Evolutionary conservation across 2,113 vertebrate genomes (phyloP).

Genomic region (Phainopepla nitens): DNA sequence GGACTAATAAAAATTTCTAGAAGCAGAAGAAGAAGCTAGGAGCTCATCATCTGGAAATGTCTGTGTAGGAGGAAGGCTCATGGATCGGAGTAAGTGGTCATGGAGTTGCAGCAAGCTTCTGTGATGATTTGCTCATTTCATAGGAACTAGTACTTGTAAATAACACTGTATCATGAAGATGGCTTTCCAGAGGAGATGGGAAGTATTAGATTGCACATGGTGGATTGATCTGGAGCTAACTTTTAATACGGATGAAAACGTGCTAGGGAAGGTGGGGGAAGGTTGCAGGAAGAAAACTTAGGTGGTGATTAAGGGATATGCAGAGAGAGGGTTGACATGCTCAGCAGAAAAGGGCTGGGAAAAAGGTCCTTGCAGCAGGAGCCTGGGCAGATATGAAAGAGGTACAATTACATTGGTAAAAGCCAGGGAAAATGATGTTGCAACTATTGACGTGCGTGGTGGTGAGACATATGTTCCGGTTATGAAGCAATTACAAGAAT

Average conservation of each 20-base stretch:
- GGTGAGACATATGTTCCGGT: conserved; percentile 54
- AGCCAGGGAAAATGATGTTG: conserved; percentile 49
- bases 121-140: background rate
- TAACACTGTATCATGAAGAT: background rate
- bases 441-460: conserved; percentile 31
- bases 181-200: background rate
- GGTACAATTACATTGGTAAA: conserved; percentile 9
- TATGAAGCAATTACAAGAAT: conserved; percentile 50
- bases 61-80: background rate
- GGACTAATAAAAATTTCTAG: conserved; percentile 48
- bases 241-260: background rate
- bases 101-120: background rate
- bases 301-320: background rate
- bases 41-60: background rate
- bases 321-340: background rate
- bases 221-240: background rate
- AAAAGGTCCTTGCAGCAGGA: background rate
- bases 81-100: background rate
- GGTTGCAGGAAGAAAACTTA: background rate
- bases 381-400: conserved; percentile 26
- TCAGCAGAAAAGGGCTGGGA: background rate
- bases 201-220: background rate
- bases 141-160: background rate
- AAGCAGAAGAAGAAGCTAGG: background rate
- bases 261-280: background rate